Evolutionary conservation across 2,888 invertebrate species (phyloP), one percentile per base, ranked within the genome.

Genomic region (Xestia sexstrigata): DNA sequence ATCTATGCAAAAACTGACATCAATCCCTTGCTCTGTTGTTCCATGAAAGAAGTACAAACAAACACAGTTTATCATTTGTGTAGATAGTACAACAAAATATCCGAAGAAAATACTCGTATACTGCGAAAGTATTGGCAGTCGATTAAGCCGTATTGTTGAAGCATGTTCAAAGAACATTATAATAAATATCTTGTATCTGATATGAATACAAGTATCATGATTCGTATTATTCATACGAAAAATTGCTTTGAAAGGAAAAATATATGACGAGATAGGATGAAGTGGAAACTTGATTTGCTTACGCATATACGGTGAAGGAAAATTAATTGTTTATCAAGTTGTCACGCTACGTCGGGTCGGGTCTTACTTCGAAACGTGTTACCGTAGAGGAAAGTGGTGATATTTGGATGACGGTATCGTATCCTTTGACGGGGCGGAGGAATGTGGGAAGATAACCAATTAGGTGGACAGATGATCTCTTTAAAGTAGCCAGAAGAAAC

Each of bases 181-280:
- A 49, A n/a, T 75, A 75, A 74, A 62, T 63, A 76, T 63, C 49
- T 63, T 52, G 23, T 42, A 17, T 52, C 26, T 52, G 30, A 30
- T 17, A 58, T 26, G 58, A 26, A 58, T 58, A 58, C 58, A 26
- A 5, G 13, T 13, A 55, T n/a, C n/a, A 55, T 9, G 30, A 17
- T 47, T 26, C 17, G 9, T 39, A 26, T 26, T 60, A 47, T 60
- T 60, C 26, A 23, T 42, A 74, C 8, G n/a, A 5, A 30, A 39
- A 39, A 26, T 47, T 1, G 17, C 35, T 60, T 35, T 58, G 7
- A 39, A 49, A 20, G 20, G 5, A 73, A 26, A 23, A 26, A 23
- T 23, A 23, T 20, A 68, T 11, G 17, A 42, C 30, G 23, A 52
- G 1, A 23, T 47, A 17, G 15, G 15, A 15, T 58, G 26, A 26